Evolutionary conservation across 2,113 vertebrate genomes (phyloP).

Genomic region (Ophthalmolycus amberensis): DNA sequence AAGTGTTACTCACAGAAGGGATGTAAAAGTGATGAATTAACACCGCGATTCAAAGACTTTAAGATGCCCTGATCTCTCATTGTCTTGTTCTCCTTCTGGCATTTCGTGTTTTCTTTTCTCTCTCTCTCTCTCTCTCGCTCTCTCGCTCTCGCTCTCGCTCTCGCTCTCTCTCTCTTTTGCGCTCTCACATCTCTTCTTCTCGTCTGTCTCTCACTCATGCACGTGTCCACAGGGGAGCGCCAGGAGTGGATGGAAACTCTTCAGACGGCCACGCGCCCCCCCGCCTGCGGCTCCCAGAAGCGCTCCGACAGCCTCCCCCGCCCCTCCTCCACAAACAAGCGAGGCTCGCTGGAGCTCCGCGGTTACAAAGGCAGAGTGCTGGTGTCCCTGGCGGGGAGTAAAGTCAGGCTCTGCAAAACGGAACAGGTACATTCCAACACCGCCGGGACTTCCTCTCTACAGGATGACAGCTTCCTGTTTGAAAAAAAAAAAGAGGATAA

Average conservation of each 20-base stretch:
- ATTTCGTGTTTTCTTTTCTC: conserved; percentile 9
- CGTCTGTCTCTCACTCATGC: conserved; percentile 53
- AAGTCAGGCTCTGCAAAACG: conserved; percentile 95
- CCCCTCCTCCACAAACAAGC: conserved; percentile 84
- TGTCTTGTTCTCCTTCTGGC: conserved; percentile 29
- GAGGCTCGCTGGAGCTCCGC: conserved; percentile 91
- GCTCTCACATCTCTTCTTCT: conserved; percentile 10
- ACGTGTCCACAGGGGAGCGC: conserved; percentile 87
- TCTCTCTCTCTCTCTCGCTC: conserved; percentile 10
- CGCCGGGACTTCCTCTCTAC: conserved; percentile 67
- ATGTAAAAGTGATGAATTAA: conserved; percentile 61
- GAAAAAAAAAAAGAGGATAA: conserved; percentile 29
- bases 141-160: conserved; percentile 10
- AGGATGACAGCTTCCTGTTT: conserved; percentile 73
- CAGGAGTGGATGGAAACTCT: conserved; percentile 92
- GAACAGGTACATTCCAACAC: conserved; percentile 89
- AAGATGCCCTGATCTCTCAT: conserved; percentile 51
- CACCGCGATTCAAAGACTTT: conserved; percentile 51
- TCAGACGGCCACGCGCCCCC: conserved; percentile 84
- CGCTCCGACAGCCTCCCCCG: conserved; percentile 60
- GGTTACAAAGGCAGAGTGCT: conserved; percentile 95
- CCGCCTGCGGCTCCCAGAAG: conserved; percentile 77
- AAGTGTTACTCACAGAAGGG: conserved; percentile 24
- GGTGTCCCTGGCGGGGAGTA: conserved; percentile 90
- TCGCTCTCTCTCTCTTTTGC: conserved; percentile 9